These are phyloP conservation scores for Hirudinaria manillensis DNA, from an alignment of 2,888 invertebrate species.

Conservation along the genomic window DNA sequence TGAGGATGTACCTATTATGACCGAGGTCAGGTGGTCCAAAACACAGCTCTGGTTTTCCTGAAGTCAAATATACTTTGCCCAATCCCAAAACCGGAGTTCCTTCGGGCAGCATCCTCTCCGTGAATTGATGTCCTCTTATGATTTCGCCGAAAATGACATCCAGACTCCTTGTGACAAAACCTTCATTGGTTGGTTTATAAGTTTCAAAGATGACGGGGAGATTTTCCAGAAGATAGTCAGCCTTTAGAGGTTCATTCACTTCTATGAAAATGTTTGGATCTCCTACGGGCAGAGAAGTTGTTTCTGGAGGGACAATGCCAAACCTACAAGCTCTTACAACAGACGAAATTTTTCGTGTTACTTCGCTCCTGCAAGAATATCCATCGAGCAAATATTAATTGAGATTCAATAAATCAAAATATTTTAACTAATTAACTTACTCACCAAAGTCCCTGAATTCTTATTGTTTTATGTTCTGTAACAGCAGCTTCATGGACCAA, in stretches of 20 bases:
- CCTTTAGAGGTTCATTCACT: constrained; percentile 63
- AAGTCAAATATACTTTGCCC: constrained; percentile 64
- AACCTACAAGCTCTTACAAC: constrained; percentile 74
- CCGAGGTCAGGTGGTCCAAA: constrained; percentile 65
- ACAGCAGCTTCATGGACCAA: constrained; percentile 27
- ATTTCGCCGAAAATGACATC: constrained; percentile 76
- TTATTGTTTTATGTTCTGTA: constrained; percentile 37
- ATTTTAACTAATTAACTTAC: constrained; percentile 17
- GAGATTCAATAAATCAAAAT: no score
- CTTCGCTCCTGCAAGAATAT: constrained; percentile 62
- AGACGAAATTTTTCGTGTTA: constrained; percentile 67
- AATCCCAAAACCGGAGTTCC: constrained; percentile 74
- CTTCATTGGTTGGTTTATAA: constrained; percentile 68
- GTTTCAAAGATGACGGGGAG: constrained; percentile 76
- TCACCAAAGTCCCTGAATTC: constrained; percentile 37
- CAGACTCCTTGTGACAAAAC: constrained; percentile 72
- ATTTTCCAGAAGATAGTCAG: constrained; percentile 62
- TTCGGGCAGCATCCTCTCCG: constrained; percentile 77
- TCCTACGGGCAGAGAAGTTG: neutral
- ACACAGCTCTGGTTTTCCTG: constrained; percentile 58
- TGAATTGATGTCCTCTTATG: constrained; percentile 76
- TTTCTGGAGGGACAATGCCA: constrained; percentile 56
- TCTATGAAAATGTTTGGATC: constrained; percentile 27
- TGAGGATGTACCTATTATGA: constrained; percentile 62
- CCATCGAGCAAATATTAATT: neutral